A percentile compares a stretch with the other conserved stretches of the same genome.
Conservation (phyloP, 2,113 vertebrate genomes). For the Ascaphus truei region DNA sequence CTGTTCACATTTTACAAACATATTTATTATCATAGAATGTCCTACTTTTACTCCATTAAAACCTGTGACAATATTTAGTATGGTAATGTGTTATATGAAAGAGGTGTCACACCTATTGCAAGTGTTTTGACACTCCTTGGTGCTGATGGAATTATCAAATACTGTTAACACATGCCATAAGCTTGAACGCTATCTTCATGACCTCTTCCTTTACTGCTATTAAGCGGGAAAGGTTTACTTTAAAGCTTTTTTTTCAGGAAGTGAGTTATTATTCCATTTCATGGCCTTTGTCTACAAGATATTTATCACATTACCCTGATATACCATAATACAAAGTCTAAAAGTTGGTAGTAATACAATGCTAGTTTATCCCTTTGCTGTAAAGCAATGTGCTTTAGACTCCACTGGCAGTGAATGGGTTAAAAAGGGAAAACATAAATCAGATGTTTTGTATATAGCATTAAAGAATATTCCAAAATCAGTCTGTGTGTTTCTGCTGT, state of each 20-base stretch:
- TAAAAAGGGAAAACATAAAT: constrained; percentile 20
- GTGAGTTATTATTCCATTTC: constrained; percentile 68
- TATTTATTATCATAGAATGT: no score
- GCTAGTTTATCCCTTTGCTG: no score
- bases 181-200: constrained; percentile 57
- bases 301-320: constrained; percentile 61
- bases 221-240: constrained; percentile 67
- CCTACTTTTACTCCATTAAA: no score
- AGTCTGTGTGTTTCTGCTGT: constrained; percentile 22
- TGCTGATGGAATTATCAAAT: constrained; percentile 40
- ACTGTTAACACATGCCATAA: constrained; percentile 54
- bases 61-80: no score
- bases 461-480: constrained; percentile 19
- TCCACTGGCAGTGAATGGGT: no score
- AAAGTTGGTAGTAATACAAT: constrained; percentile 34
- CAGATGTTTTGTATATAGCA: constrained; percentile 29
- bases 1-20: no score
- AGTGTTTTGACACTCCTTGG: constrained; percentile 42
- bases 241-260: constrained; percentile 66
- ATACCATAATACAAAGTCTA: constrained; percentile 48
- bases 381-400: no score
- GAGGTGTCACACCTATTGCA: constrained; percentile 39
- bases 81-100: no score
- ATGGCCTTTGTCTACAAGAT: constrained; percentile 64
- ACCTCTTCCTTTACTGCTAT: constrained; percentile 60